phyloP scores from a whole-genome alignment of 2,888 invertebrate genomes.

The Coelogynopora nodosa region DNA sequence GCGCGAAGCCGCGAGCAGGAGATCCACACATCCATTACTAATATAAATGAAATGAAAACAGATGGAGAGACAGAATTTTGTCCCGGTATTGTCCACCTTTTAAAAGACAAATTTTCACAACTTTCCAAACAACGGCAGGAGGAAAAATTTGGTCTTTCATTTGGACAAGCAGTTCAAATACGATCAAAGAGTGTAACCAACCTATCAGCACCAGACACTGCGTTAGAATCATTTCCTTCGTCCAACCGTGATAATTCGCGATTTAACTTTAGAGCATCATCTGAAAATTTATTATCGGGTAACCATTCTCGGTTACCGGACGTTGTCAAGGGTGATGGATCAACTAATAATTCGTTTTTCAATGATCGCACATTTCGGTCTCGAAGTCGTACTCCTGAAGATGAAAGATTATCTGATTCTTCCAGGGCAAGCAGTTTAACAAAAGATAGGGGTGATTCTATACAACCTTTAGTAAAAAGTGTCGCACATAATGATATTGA shows the following conservation, averaged over 20 bases:
- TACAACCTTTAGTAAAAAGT: neutral
- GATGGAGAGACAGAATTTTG: neutral
- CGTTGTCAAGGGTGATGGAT: neutral
- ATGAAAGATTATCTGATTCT: neutral
- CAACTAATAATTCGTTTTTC: neutral
- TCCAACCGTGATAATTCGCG: neutral
- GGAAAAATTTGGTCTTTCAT: neutral
- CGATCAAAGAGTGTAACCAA: neutral
- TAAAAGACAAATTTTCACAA: neutral
- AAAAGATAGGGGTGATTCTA: neutral
- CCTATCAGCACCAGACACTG: neutral
- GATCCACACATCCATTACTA: neutral
- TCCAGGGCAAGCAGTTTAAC: neutral
- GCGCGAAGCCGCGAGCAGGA: neutral
- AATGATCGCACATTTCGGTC: neutral
- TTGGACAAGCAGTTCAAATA: neutral
- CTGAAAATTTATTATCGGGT: neutral
- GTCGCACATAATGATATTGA: neutral
- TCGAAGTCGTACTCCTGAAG: neutral
- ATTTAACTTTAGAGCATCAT: neutral
- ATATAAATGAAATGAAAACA: too few species aligned
- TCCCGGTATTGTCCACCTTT: constrained; percentile 1
- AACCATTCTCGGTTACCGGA: neutral
- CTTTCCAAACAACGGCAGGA: neutral
- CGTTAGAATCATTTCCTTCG: neutral